Conservation (phyloP, 2,113 vertebrate genomes). For the Callopanchax toddi region DNA sequence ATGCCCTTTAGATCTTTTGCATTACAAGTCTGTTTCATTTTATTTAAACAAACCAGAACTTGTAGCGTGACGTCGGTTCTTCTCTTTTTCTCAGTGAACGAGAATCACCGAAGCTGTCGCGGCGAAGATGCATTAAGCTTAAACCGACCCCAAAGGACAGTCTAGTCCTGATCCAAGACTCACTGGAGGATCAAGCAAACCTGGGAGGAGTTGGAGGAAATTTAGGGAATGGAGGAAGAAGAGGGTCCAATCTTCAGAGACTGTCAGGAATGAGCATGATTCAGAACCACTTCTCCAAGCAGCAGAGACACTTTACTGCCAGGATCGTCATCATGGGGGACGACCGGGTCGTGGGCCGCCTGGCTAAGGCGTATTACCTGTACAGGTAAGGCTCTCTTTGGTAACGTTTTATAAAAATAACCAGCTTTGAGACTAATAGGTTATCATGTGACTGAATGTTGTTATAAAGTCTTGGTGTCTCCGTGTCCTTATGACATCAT, state of each 20-base stretch:
- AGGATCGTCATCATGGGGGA: conserved; percentile 89
- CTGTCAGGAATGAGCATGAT: conserved; percentile 49
- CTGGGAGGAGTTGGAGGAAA: conserved; percentile 23
- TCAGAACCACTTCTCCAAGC: conserved; percentile 65
- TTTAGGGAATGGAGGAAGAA: conserved; percentile 25
- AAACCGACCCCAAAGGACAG: conserved; percentile 75
- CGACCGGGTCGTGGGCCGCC: conserved; percentile 86
- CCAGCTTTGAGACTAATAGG: no score
- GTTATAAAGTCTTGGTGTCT: no score
- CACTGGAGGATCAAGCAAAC: conserved; percentile 65
- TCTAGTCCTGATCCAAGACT: conserved; percentile 79
- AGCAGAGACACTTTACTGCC: conserved; percentile 84
- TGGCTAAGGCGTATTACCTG: conserved; percentile 87
- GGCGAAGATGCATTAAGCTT: conserved; percentile 87
- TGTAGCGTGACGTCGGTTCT: no score
- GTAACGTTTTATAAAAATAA: no score
- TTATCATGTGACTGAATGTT: no score
- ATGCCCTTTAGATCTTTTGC: no score
- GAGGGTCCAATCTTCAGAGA: conserved; percentile 71
- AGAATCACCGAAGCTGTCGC: conserved; percentile 78
- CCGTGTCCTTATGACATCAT: no score
- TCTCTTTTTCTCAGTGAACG: conserved; percentile 23
- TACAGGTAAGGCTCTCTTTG: conserved; percentile 80
- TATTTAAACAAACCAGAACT: no score
- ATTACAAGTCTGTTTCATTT: no score